phyloP scores from a whole-genome alignment of 2,797 vertebrate genomes.

The Apodemus agrarius region DNA sequence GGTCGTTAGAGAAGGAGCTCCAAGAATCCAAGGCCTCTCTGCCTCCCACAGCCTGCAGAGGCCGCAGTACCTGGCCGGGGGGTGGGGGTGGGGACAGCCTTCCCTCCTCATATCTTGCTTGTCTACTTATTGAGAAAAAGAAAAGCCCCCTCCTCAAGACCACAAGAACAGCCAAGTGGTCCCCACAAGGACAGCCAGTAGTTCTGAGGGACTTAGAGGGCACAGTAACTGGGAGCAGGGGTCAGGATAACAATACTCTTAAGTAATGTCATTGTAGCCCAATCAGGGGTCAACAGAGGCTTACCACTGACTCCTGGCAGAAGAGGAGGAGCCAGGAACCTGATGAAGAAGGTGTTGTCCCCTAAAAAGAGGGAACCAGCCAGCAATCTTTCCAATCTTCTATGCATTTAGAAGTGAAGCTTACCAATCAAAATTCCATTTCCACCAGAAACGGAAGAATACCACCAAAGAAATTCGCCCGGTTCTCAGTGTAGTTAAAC shows the following conservation, averaged over 20 bases:
- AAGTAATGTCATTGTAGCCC: not conserved
- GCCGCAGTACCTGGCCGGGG: not conserved
- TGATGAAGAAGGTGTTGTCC: not conserved
- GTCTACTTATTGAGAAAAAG: not conserved
- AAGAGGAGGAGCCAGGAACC: not conserved
- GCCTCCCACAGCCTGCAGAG: not conserved
- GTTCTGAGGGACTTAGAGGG: not conserved
- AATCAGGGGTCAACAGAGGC: conserved; percentile 7
- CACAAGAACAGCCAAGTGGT: not conserved
- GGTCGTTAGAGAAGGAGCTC: not conserved
- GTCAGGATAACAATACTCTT: not conserved
- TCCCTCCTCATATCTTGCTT: not conserved
- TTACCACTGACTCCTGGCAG: not conserved
- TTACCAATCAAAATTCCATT: conserved; percentile 44
- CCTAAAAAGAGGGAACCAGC: not conserved
- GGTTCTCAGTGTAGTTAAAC: not conserved
- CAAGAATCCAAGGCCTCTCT: not conserved
- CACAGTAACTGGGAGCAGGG: not conserved
- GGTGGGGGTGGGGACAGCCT: not conserved
- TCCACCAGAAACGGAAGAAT: conserved; percentile 14
- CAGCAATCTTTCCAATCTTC: not conserved
- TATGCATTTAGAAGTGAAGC: conserved; percentile 7
- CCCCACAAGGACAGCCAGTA: not conserved
- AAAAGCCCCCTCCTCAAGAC: not conserved
- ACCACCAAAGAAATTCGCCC: not conserved